Conservation (phyloP, 2,797 vertebrate genomes). For the Alouatta caraya region DNA sequence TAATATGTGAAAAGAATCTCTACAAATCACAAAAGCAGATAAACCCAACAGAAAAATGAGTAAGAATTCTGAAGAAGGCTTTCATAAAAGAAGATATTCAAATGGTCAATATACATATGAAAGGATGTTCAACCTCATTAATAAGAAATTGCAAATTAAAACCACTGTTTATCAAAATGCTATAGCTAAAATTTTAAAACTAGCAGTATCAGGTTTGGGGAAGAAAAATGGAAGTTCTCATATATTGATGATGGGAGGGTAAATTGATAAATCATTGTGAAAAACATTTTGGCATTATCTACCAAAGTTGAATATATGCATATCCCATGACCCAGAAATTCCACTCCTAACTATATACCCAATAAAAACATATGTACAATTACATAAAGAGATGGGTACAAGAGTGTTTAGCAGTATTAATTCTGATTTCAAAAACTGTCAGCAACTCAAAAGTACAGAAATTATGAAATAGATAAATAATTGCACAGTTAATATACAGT, state of each 20-base stretch:
- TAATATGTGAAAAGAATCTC: background rate
- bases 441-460: background rate
- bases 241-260: background rate
- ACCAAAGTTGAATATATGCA: background rate
- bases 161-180: background rate
- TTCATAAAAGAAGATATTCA: conserved; percentile 5
- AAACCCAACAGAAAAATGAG: background rate
- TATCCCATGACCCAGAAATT: background rate
- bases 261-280: background rate
- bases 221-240: conserved; percentile 6
- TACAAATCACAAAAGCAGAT: background rate
- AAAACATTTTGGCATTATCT: background rate
- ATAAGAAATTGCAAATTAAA: conserved; percentile 17
- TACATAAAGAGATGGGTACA: background rate
- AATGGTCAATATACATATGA: background rate
- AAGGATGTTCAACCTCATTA: background rate
- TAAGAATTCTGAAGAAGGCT: background rate
- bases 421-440: background rate
- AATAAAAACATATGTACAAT: background rate
- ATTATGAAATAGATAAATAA: background rate
- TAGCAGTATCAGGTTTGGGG: background rate
- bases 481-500: background rate
- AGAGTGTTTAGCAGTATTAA: background rate
- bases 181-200: background rate
- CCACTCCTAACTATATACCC: background rate